Conservation (phyloP, 64 coral and sea anemone species). For the Astreopora myriophthalma region DNA sequence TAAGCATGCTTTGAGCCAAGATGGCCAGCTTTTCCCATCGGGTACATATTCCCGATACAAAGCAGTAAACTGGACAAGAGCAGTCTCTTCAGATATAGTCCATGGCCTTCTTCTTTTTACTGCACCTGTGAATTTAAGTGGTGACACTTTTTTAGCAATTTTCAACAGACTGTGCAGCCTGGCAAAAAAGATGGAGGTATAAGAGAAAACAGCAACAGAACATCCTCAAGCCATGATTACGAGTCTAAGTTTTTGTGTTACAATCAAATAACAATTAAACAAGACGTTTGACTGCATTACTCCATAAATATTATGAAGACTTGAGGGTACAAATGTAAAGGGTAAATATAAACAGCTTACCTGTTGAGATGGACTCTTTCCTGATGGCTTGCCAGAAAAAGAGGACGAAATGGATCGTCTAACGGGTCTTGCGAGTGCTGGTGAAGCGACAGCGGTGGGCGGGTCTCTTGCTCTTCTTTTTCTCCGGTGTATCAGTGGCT, state of each 20-base stretch:
- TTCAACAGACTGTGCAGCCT: constrained; percentile 13
- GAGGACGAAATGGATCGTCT: not conserved
- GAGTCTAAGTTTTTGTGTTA: no score
- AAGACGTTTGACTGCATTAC: no score
- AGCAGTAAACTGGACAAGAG: not conserved
- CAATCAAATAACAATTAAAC: no score
- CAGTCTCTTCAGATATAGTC: not conserved
- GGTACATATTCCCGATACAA: not conserved
- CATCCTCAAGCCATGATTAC: no score
- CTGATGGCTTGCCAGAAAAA: not conserved
- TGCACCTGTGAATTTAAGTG: not conserved
- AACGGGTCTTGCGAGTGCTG: not conserved
- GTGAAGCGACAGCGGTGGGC: not conserved
- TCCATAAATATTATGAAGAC: no score
- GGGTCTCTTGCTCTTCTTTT: not conserved
- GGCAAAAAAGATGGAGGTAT: no score
- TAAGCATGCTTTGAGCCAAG: not conserved
- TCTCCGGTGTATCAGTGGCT: not conserved
- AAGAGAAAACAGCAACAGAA: no score
- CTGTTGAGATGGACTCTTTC: no score
- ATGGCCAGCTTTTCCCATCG: not conserved
- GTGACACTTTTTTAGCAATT: not conserved
- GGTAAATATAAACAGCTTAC: no score
- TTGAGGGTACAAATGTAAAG: no score
- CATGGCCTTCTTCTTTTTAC: not conserved